These are phyloP conservation scores for Margarornis squamiger DNA, from an alignment of 2,797 vertebrate genomes.

Conservation along the genomic window DNA sequence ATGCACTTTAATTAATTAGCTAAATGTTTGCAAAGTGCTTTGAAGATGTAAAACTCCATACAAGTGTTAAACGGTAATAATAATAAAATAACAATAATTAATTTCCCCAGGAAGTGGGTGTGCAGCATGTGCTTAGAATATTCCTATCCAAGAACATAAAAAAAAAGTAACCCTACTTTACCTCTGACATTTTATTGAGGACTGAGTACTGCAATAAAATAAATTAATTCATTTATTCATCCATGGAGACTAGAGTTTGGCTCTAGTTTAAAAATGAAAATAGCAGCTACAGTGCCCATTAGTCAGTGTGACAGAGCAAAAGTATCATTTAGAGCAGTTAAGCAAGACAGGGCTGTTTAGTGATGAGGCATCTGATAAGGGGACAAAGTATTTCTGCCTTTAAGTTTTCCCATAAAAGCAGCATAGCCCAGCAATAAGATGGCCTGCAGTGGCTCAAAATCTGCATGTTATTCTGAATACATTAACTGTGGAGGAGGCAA, in stretches of 20 bases:
- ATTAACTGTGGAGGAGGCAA: background rate
- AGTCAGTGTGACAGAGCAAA: constrained; percentile 1
- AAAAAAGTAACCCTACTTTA: constrained; percentile 26
- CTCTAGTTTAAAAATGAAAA: constrained; percentile 49
- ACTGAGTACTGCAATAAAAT: constrained; percentile 20
- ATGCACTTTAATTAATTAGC: constrained; percentile 69
- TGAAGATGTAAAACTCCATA: constrained; percentile 48
- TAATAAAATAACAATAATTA: constrained; percentile 66
- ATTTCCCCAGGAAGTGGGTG: constrained; percentile 24
- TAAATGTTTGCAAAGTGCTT: constrained; percentile 57
- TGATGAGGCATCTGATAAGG: background rate
- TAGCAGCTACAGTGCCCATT: background rate
- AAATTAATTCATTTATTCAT: constrained; percentile 52
- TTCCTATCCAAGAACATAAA: background rate
- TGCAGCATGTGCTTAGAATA: constrained; percentile 16
- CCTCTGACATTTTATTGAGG: constrained; percentile 47
- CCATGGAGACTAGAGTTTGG: constrained; percentile 23
- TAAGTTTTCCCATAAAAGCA: background rate
- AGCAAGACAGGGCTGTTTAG: background rate
- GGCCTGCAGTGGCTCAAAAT: background rate
- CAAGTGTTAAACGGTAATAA: constrained; percentile 31
- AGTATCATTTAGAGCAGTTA: constrained; percentile 8
- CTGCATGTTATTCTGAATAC: background rate
- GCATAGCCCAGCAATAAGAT: background rate
- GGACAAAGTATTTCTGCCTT: background rate